These are phyloP conservation scores for Saxidomus purpurata DNA, from an alignment of 1,140 invertebrate genomes.

Conservation along the genomic window DNA sequence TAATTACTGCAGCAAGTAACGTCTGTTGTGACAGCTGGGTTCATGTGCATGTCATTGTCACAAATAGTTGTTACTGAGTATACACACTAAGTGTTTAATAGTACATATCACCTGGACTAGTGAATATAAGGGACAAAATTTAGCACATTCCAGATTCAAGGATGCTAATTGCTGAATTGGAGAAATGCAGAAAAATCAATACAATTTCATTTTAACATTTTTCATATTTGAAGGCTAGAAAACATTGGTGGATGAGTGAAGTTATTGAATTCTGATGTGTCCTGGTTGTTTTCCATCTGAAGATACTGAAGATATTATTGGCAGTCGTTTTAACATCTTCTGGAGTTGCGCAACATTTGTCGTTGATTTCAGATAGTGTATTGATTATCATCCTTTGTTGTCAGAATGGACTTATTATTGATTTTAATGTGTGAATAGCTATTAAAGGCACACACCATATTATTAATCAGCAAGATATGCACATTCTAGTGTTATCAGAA, in stretches of 20 bases:
- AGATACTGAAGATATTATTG: not conserved
- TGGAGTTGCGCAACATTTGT: not conserved
- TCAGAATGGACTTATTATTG: not conserved
- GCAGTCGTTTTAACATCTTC: not conserved
- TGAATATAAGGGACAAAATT: no score
- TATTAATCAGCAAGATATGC: not conserved
- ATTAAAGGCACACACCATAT: not conserved
- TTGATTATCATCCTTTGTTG: not conserved
- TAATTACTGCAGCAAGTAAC: not conserved
- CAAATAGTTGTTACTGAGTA: no score
- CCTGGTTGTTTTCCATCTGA: no score
- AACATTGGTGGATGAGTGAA: no score
- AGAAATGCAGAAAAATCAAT: no score
- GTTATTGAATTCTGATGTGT: no score
- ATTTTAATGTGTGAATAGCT: not conserved
- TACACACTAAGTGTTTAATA: no score
- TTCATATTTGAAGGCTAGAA: no score
- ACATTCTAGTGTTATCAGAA: not conserved
- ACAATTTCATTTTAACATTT: no score
- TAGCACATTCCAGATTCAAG: no score
- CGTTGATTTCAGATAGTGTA: not conserved
- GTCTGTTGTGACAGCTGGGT: not conserved
- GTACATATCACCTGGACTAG: no score
- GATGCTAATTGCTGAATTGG: no score
- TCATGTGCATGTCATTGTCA: not conserved